Evolutionary conservation across 2,888 invertebrate species (phyloP).

Genomic region (Rotaria sp.): DNA sequence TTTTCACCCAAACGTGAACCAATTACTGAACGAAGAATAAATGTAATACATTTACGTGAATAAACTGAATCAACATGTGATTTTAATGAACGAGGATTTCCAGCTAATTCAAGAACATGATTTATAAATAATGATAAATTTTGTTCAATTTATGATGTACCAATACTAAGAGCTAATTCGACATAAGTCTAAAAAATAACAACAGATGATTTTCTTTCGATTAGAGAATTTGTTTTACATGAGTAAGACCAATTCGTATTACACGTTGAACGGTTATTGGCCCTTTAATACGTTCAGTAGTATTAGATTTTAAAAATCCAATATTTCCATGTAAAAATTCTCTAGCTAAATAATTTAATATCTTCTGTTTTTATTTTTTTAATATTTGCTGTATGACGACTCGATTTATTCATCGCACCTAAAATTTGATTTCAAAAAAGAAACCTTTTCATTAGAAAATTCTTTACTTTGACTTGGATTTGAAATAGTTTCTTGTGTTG

Average conservation of each 20-base stretch:
- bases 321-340: constrained; percentile 70
- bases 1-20: constrained; percentile 92
- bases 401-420: background rate
- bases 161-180: constrained; percentile 83
- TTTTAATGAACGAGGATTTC: constrained; percentile 86
- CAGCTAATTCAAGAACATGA: constrained; percentile 80
- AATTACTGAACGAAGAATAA: constrained; percentile 79
- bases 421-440: background rate
- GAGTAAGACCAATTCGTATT: constrained; percentile 90
- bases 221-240: constrained; percentile 63
- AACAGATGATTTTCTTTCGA: no score
- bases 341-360: constrained; percentile 80
- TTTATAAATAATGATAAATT: constrained; percentile 76
- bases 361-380: constrained; percentile 65
- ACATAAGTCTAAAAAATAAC: constrained; percentile 72
- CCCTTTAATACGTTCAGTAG: constrained; percentile 80
- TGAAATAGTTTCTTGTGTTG: background rate
- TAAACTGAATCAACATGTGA: constrained; percentile 96
- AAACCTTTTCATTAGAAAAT: background rate
- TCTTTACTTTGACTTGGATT: background rate
- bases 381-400: background rate
- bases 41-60: constrained; percentile 90
- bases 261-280: constrained; percentile 82
- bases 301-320: constrained; percentile 71
- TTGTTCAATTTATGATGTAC: constrained; percentile 85